Base-by-base conservation (phyloP, 1,140 invertebrate genomes). In the Drosophila funebris region DNA sequence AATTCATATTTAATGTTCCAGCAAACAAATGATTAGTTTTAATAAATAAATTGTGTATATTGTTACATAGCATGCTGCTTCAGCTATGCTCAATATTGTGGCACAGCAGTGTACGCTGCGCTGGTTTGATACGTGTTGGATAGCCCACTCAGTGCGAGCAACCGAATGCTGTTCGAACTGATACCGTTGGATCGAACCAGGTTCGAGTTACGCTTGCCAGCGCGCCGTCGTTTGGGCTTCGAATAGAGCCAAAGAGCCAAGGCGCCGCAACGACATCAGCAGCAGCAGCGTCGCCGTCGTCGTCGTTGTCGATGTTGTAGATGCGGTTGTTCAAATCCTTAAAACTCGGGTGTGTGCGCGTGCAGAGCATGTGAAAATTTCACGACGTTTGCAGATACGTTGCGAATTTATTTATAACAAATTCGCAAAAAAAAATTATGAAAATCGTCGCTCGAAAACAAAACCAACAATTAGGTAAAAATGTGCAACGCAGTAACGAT, bases 341-440 rank as follows among this genome's bases (percentile, higher is more conserved):
- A 85, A 85, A 85, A 85, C 80, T 81, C 82, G 78, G 78, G 81
- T 80, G 81, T 87, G 82, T 58, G 71, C 66, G 74, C 82, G 54
- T 64, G 74, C 82, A 78, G 82, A 87, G 75, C 67, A 87, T 85
- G 82, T 85, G 78, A 87, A 81, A 87, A 78, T 73, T 78, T 80
- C 52, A 72, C 74, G 73, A 74, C 66, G 61, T 78, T 84, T 79
- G 58, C 62, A 79, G 54, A 77, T 69, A 76, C 77, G 77, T 81
- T 80, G 76, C 76, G 73, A 84, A 85, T 84, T 85, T 84, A 84
- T 84, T 79, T 71, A 85, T 77, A 85, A 77, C 60, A 70, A 73
- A 62, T 61, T 62, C 8, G 71, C 70, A 16, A 67, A 57, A 80
- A 16, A 67, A 57, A 80, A 72, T 78, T 58, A 72, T 78, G 36